Conservation (phyloP, 2,797 vertebrate genomes). For the Sebastes alutus region DNA sequence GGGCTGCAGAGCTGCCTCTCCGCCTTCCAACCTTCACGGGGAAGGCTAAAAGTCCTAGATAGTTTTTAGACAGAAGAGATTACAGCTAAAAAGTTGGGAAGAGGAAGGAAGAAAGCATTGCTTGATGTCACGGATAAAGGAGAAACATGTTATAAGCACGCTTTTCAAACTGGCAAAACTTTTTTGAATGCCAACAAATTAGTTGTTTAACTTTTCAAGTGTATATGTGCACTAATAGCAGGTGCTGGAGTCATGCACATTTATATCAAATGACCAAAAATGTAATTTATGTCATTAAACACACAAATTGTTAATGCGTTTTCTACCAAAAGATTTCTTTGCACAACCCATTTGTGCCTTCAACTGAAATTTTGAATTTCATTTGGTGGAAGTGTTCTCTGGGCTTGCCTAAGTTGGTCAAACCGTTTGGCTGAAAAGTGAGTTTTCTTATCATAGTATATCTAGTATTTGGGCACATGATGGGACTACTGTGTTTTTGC, state of each 20-base stretch:
- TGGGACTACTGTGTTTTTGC: too few relatives aligned
- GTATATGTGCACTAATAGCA: neutral
- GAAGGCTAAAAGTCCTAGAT: neutral
- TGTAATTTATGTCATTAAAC: neutral
- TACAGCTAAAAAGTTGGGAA: neutral
- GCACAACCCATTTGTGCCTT: neutral
- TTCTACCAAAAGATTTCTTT: neutral
- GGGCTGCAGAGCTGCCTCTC: constrained; percentile 38
- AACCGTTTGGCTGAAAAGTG: too few relatives aligned
- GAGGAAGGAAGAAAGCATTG: neutral
- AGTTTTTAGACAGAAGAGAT: neutral
- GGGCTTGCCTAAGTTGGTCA: too few relatives aligned
- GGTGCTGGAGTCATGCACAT: neutral
- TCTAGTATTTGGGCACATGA: too few relatives aligned
- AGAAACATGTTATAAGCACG: neutral
- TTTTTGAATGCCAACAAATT: neutral
- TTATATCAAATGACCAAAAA: neutral
- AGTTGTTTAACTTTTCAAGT: neutral
- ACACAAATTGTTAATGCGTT: neutral
- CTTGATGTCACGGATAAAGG: neutral
- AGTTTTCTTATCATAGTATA: too few relatives aligned
- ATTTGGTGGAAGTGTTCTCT: too few relatives aligned
- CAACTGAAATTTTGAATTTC: too few relatives aligned
- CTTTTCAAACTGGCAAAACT: neutral
- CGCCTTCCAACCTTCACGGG: constrained; percentile 13